Percentiles rank a stretch among this genome's conserved stretches.
phyloP scores from a whole-genome alignment of 2,797 vertebrate genomes.

The Mus minutoides region DNA sequence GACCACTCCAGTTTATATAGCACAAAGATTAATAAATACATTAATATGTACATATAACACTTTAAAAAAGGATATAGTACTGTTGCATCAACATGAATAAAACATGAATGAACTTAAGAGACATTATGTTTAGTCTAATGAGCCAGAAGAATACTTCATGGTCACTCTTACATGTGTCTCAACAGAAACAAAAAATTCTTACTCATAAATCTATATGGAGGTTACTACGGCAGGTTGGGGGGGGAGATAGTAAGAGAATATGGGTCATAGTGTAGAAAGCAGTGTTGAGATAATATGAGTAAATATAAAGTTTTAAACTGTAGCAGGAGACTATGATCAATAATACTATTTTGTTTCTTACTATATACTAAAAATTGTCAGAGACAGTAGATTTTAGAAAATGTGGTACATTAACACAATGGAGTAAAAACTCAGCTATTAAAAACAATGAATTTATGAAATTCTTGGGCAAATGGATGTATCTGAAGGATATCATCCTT shows the following conservation, averaged over 20 bases:
- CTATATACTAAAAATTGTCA: neutral
- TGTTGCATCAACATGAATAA: neutral
- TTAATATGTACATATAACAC: neutral
- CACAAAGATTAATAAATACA: neutral
- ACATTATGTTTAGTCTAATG: neutral
- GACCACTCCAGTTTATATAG: neutral
- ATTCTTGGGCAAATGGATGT: no score
- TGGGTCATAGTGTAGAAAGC: neutral
- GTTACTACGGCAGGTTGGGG: neutral
- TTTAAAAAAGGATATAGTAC: neutral
- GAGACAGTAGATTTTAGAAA: neutral
- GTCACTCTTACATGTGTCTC: neutral
- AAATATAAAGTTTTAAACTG: neutral
- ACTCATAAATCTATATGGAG: neutral
- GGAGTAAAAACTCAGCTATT: no score
- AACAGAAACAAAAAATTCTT: neutral
- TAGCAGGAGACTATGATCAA: no score
- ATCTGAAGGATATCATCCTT: no score
- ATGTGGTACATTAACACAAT: no score
- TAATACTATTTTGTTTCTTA: neutral
- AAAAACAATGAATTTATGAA: no score
- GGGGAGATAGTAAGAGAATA: neutral
- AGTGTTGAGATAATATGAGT: neutral
- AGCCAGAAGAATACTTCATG: neutral
- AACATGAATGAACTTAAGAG: neutral